These are phyloP conservation scores for Hycleus phaleratus DNA, from an alignment of 1,140 invertebrate species.

Conservation along the genomic window DNA sequence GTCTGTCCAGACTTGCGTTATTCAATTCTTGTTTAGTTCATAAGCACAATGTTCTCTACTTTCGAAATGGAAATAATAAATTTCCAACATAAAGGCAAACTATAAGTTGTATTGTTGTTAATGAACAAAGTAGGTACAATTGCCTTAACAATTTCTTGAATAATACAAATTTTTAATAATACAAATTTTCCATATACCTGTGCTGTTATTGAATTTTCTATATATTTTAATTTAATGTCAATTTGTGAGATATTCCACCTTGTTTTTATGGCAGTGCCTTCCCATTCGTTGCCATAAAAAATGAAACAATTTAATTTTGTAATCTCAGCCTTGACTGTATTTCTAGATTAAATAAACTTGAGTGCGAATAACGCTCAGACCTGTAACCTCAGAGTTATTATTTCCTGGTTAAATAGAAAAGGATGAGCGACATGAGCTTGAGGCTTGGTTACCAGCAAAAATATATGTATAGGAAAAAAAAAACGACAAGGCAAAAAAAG, in stretches of 20 bases:
- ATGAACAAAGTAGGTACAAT: too few species aligned
- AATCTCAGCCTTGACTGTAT: conserved; percentile 6
- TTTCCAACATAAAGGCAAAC: too few species aligned
- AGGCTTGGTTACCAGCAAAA: conserved; percentile 1
- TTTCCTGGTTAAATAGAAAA: conserved; percentile 15
- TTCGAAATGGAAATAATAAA: too few species aligned
- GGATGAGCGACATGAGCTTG: conserved; percentile 1
- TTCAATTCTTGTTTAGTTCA: too few species aligned
- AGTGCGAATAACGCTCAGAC: conserved; percentile 8
- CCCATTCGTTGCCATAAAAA: conserved; percentile 4
- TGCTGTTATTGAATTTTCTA: neutral
- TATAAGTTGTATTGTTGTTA: too few species aligned
- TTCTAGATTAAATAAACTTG: conserved; percentile 11
- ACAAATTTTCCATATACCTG: too few species aligned
- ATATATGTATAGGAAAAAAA: neutral
- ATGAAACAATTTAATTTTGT: conserved; percentile 10
- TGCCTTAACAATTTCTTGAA: too few species aligned
- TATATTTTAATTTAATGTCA: conserved; percentile 13
- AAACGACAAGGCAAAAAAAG: neutral
- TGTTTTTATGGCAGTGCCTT: conserved; percentile 1
- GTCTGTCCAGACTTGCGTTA: too few species aligned
- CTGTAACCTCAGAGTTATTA: conserved; percentile 11
- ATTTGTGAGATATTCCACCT: conserved; percentile 3
- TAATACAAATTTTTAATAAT: too few species aligned
- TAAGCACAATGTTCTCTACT: too few species aligned